Evolutionary conservation across 2,113 vertebrate genomes (phyloP).

Genomic region (Pavo muticus): DNA sequence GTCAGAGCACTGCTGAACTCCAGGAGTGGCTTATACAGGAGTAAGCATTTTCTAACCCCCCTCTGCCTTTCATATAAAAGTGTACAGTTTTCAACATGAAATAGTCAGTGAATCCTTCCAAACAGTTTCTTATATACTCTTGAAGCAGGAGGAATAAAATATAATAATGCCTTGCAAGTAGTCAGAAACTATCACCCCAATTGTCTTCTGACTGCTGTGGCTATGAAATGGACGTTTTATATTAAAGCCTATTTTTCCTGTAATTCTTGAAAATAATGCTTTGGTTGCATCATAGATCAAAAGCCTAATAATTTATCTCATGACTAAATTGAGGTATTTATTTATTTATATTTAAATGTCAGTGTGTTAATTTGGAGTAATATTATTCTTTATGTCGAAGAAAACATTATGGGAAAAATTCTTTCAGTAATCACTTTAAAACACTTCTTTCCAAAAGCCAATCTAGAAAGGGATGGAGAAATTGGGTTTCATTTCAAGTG

Average conservation of each 20-base stretch:
- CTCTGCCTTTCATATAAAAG: neutral
- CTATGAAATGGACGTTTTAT: neutral
- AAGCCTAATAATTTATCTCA: neutral
- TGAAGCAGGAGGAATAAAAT: neutral
- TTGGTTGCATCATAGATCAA: neutral
- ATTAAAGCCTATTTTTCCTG: neutral
- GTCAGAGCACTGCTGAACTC: accelerated
- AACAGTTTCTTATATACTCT: neutral
- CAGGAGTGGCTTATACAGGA: neutral
- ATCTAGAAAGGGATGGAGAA: neutral
- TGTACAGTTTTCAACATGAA: accelerated
- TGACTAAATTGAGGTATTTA: neutral
- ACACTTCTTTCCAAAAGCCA: neutral
- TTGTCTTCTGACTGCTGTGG: neutral
- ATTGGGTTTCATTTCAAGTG: neutral
- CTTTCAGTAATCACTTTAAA: neutral
- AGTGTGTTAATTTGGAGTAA: neutral
- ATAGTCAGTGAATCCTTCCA: neutral
- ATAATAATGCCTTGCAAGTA: neutral
- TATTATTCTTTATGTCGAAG: neutral
- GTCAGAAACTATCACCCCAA: accelerated
- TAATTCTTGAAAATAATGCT: neutral
- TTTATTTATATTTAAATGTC: neutral
- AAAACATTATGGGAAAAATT: neutral
- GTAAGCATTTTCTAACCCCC: neutral